Evolutionary conservation across 2,888 invertebrate species (phyloP).

Genomic region (Pseudococcus viburni): DNA sequence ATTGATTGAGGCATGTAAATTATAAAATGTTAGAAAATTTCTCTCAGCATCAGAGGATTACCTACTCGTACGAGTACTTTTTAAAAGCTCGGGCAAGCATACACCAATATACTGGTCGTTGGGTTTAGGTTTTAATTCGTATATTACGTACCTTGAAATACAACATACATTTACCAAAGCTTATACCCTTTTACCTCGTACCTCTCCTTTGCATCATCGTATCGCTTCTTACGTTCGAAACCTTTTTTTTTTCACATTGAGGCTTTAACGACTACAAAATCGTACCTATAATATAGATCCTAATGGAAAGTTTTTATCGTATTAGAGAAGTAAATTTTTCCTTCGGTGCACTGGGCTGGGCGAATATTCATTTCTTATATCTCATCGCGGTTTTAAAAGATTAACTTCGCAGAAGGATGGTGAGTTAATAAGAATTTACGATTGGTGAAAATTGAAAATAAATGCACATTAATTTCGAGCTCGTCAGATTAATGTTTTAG

Average conservation of each 20-base stretch:
- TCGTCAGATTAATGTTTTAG: not conserved
- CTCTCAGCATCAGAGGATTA: not conserved
- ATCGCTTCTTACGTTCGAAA: not conserved
- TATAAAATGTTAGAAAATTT: not conserved
- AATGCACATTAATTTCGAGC: not conserved
- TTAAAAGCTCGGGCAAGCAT: not conserved
- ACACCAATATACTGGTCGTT: not conserved
- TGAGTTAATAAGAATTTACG: conserved; percentile 24
- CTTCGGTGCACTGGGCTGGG: not conserved
- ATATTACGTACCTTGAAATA: not conserved
- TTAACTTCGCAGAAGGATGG: not conserved
- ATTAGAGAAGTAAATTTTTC: too few relatives aligned
- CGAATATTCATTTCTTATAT: too few relatives aligned
- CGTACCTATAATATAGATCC: conserved; percentile 4
- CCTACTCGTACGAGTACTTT: not conserved
- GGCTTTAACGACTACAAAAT: not conserved
- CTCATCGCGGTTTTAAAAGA: too few relatives aligned
- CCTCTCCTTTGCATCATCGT: not conserved
- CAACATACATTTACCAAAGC: not conserved
- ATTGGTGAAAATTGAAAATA: not conserved
- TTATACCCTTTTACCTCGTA: not conserved
- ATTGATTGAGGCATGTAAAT: too few relatives aligned
- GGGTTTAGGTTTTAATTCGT: conserved; percentile 30
- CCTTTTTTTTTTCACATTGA: not conserved
- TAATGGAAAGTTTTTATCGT: conserved; percentile 23